These are phyloP conservation scores for Pomacea canaliculata DNA, from an alignment of 2,888 invertebrate genomes.

Conservation along the genomic window DNA sequence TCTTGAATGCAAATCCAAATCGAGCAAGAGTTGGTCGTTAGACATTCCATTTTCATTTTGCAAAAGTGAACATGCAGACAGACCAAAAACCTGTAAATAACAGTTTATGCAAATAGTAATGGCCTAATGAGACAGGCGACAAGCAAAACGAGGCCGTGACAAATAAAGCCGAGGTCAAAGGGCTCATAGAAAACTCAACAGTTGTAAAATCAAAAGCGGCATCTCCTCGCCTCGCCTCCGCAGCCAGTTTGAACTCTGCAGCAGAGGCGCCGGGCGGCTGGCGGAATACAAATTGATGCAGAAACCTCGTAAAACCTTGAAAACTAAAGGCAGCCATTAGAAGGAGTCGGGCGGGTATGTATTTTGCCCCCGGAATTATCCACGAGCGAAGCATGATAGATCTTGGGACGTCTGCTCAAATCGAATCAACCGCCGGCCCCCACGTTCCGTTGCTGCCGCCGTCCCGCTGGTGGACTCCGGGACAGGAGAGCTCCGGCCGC, in stretches of 20 bases:
- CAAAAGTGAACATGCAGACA: too few species aligned
- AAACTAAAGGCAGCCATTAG: constrained; percentile 31
- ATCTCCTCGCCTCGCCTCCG: constrained; percentile 5
- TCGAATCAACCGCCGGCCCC: constrained; percentile 27
- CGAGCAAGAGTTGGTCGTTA: too few species aligned
- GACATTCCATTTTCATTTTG: too few species aligned
- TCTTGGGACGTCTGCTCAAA: constrained; percentile 31
- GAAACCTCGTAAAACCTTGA: constrained; percentile 18
- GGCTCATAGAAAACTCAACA: constrained; percentile 27
- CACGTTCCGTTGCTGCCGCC: constrained; percentile 9
- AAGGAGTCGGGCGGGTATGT: constrained; percentile 25
- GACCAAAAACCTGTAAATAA: too few species aligned
- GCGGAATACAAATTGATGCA: constrained; percentile 22
- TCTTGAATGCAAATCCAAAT: too few species aligned
- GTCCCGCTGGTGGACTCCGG: not conserved
- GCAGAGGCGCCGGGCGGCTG: not conserved
- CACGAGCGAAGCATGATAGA: constrained; percentile 24
- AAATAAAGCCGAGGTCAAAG: constrained; percentile 17
- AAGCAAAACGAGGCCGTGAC: constrained; percentile 3
- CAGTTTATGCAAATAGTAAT: too few species aligned
- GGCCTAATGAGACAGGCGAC: too few species aligned
- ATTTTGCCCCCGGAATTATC: constrained; percentile 30
- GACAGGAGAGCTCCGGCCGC: not conserved
- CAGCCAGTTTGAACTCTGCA: not conserved
- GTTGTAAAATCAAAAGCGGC: constrained; percentile 23